Percentiles rank a stretch among this genome's conserved stretches.
Evolutionary conservation across 2,113 vertebrate species (phyloP).

Genomic region (Chauna torquata): DNA sequence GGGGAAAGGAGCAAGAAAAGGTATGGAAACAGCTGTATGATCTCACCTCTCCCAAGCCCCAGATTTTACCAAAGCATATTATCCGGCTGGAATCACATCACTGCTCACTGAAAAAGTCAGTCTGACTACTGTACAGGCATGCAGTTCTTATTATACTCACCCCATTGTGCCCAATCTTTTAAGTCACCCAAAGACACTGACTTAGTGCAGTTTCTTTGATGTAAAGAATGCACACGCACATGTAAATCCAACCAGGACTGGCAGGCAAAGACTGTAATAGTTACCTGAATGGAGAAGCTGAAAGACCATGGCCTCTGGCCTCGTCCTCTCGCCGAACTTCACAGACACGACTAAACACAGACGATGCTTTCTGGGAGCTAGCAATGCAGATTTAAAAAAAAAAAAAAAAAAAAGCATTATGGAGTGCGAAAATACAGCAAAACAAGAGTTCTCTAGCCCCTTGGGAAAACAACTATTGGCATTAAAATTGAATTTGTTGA

Average conservation of each 20-base stretch:
- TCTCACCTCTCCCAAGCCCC: background rate
- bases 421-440: background rate
- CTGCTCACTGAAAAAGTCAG: background rate
- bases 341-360: constrained; percentile 87
- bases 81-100: background rate
- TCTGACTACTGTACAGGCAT: background rate
- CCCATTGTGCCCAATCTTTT: background rate
- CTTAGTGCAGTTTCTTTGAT: constrained; percentile 25
- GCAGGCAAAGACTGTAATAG: constrained; percentile 8
- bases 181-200: constrained; percentile 23
- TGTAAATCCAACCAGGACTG: constrained; percentile 19
- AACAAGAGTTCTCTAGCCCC: background rate
- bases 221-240: background rate
- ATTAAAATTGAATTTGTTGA: background rate
- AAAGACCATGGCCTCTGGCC: constrained; percentile 58
- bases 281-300: constrained; percentile 78
- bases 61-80: background rate
- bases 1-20: background rate
- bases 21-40: background rate
- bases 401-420: constrained; percentile 12
- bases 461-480: background rate
- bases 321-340: constrained; percentile 81
- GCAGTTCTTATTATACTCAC: background rate
- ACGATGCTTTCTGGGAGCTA: constrained; percentile 77
- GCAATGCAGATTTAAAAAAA: constrained; percentile 37